Base-by-base conservation (phyloP, 1,140 invertebrate species). In the Lordiphosa stackelbergi region DNA sequence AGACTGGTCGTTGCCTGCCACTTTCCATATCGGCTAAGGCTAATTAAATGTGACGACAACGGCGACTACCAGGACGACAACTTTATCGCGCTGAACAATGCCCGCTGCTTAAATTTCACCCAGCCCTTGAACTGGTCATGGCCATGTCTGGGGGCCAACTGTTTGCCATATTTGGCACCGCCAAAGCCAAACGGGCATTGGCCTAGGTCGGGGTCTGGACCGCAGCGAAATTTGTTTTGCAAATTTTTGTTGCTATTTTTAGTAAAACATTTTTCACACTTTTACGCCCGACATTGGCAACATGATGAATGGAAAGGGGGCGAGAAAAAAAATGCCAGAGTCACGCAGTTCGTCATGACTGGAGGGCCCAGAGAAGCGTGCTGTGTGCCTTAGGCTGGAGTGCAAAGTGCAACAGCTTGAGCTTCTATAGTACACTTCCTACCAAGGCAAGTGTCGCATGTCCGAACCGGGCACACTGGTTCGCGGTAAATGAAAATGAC, bases 51-150 rank as follows among this genome's bases (percentile, higher is more conserved):
- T 53, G 49, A 72, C 36, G 10, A 4, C 22, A 3, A 24, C 22
- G 10, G 2, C 22, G 22, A 24, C 22, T 24, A 24, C 22, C 22
- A 24, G 22, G 22, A 24, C 47, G 54, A 79, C 63, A 53, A 71
- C 71, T 79, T 56, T 60, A 79, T 78, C 69, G 40, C 11, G 52
- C 38, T 45, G 13, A 45, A 41, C 63, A 54, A 69, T 69, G 55
- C 49, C 7, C 5, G 9, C 2, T 34, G 35, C 24, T 10, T n/a
- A 36, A n/a, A 81, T 68, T 74, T 75, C 71, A 45, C 69, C 55
- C 66, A 79, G 74, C 74, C 74, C 74, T 79, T 79, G 74, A 79
- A 81, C 71, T 75, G 73, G 72, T 54, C 73, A 66, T 78, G 75
- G 55, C 66, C 61, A 69, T 73, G 47, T 63, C 37, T 19, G 31